phyloP scores from a whole-genome alignment of 2,797 vertebrate species.

The Poecilia velifera region DNA sequence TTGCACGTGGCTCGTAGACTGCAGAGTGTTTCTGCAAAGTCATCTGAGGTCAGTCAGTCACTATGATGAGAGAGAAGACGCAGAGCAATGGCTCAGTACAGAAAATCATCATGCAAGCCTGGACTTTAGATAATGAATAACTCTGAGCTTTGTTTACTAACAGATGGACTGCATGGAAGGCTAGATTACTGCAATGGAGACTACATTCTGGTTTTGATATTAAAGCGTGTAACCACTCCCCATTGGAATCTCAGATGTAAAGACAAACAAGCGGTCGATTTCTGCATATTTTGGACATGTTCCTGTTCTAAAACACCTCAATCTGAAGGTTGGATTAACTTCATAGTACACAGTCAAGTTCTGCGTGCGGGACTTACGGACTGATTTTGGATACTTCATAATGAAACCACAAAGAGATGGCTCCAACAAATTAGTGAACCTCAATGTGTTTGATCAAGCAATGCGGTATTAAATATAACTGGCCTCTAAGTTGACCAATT shows the following conservation, averaged over 20 bases:
- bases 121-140: slow-evolving; percentile 30
- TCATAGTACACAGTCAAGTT: not conserved
- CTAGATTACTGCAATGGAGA: not conserved
- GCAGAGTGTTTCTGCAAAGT: slow-evolving; percentile 80
- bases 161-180: slow-evolving; percentile 16
- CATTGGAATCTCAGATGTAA: not conserved
- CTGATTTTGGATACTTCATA: not conserved
- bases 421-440: not conserved
- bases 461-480: not conserved
- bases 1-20: slow-evolving; percentile 70
- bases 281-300: not conserved
- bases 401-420: not conserved
- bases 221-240: not conserved
- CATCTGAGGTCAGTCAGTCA: slow-evolving; percentile 77
- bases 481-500: not conserved
- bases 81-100: slow-evolving; percentile 53
- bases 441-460: not conserved
- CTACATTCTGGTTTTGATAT: not conserved
- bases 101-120: slow-evolving; percentile 27
- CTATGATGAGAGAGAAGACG: slow-evolving; percentile 68
- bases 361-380: not conserved
- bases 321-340: not conserved
- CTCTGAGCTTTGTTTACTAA: slow-evolving; percentile 43
- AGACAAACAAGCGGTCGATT: not conserved
- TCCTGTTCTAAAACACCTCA: not conserved